Evolutionary conservation across 2,888 invertebrate species (phyloP).

Genomic region (Pterobdella sp.): DNA sequence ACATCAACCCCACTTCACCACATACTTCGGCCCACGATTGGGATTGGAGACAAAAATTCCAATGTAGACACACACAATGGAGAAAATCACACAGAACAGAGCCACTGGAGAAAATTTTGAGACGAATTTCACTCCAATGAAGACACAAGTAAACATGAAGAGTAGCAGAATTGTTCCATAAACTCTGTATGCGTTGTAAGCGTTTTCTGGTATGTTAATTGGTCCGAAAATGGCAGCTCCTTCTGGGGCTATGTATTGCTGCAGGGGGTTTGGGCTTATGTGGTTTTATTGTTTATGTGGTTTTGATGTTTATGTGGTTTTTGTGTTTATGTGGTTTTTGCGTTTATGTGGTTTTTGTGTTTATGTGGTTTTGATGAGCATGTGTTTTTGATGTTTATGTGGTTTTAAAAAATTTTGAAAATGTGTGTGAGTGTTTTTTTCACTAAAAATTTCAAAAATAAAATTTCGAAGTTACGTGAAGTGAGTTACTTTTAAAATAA

Average conservation of each 20-base stretch:
- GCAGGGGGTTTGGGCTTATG: conserved; percentile 38
- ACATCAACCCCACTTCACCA: neutral
- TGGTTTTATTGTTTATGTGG: no score
- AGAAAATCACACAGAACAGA: conserved; percentile 87
- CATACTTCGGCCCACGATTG: conserved; percentile 35
- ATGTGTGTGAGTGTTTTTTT: no score
- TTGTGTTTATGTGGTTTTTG: no score
- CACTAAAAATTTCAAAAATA: no score
- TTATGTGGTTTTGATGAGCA: no score
- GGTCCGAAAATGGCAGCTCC: conserved; percentile 78
- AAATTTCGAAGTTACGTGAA: no score
- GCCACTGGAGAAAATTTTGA: conserved; percentile 97
- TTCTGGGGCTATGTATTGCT: conserved; percentile 53
- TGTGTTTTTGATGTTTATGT: no score
- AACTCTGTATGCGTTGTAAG: conserved; percentile 96
- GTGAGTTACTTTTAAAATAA: no score
- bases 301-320: no score
- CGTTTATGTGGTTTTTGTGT: no score
- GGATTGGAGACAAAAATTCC: conserved; percentile 65
- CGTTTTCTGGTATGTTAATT: conserved; percentile 57
- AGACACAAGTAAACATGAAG: conserved; percentile 83
- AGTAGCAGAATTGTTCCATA: conserved; percentile 83
- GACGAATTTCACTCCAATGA: conserved; percentile 93
- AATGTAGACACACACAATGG: conserved; percentile 87
- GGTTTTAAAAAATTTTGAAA: no score